Conservation (phyloP, 2,113 vertebrate genomes). For the Centropristis striata region DNA sequence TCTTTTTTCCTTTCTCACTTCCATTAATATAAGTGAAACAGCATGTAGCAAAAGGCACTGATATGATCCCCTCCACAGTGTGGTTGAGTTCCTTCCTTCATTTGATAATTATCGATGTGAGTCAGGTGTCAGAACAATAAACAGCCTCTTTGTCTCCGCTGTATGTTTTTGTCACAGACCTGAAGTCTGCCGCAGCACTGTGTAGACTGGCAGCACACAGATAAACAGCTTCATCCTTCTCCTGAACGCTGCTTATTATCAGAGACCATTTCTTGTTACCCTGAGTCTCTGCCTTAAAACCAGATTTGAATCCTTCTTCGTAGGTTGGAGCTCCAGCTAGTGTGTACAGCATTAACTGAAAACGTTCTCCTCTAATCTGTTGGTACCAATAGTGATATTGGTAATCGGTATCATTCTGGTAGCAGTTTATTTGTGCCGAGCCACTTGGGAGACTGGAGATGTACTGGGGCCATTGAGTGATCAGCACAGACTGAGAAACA, state of each 20-base stretch:
- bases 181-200: conserved; percentile 38
- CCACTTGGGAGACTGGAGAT: conserved; percentile 1
- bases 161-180: conserved; percentile 46
- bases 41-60: background rate
- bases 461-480: conserved; percentile 59
- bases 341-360: conserved; percentile 25
- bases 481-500: conserved; percentile 33
- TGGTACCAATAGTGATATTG: conserved; percentile 59
- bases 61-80: conserved; percentile 6
- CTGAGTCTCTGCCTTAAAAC: background rate
- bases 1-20: background rate
- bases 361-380: background rate
- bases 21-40: background rate
- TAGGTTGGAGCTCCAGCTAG: accelerated
- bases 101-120: background rate
- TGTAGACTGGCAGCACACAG: conserved; percentile 57
- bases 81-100: conserved; percentile 2
- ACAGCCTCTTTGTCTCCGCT: background rate
- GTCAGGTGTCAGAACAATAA: conserved; percentile 27
- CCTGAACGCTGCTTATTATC: background rate
- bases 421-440: conserved; percentile 40
- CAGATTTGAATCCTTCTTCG: conserved; percentile 38
- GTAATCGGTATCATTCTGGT: conserved; percentile 58
- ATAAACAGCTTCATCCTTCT: conserved; percentile 46
- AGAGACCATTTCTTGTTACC: conserved; percentile 40